phyloP scores from a whole-genome alignment of 2,797 vertebrate genomes.

The Chromobotia macracanthus region DNA sequence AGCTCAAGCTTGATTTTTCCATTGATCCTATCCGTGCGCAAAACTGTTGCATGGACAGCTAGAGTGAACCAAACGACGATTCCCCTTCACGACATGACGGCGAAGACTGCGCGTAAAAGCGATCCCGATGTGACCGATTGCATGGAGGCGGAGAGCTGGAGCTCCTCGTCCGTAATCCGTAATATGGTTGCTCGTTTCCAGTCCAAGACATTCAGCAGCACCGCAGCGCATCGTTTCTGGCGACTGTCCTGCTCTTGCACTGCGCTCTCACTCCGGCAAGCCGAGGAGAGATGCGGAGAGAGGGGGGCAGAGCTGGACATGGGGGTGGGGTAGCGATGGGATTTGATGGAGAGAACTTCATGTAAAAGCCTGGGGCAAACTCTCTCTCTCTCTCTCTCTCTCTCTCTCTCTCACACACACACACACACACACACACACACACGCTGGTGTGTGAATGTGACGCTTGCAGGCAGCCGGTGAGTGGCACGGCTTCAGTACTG shows the following conservation, averaged over 20 bases:
- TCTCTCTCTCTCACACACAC: too few relatives aligned
- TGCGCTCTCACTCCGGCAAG: too few relatives aligned
- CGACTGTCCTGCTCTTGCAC: too few relatives aligned
- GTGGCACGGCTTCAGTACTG: conserved; percentile 64
- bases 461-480: too few relatives aligned
- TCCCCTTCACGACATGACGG: neutral
- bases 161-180: conserved; percentile 16
- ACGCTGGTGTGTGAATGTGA: too few relatives aligned
- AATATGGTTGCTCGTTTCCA: conserved; percentile 23
- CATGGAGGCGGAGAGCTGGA: neutral
- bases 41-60: neutral
- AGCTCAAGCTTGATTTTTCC: too few relatives aligned
- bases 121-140: neutral
- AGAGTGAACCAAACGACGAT: neutral
- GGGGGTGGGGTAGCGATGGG: conserved; percentile 35
- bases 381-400: conserved; percentile 52
- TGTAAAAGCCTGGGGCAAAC: conserved; percentile 59
- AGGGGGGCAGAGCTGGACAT: conserved; percentile 35
- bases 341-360: conserved; percentile 58
- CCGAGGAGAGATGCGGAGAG: too few relatives aligned
- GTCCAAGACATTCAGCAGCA: too few relatives aligned
- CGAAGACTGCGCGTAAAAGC: neutral
- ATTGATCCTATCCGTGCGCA: conserved; percentile 1
- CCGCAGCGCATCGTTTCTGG: conserved; percentile 33
- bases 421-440: too few relatives aligned